These are phyloP conservation scores for Moxostoma hubbsi DNA, from an alignment of 2,797 vertebrate genomes.

Conservation along the genomic window DNA sequence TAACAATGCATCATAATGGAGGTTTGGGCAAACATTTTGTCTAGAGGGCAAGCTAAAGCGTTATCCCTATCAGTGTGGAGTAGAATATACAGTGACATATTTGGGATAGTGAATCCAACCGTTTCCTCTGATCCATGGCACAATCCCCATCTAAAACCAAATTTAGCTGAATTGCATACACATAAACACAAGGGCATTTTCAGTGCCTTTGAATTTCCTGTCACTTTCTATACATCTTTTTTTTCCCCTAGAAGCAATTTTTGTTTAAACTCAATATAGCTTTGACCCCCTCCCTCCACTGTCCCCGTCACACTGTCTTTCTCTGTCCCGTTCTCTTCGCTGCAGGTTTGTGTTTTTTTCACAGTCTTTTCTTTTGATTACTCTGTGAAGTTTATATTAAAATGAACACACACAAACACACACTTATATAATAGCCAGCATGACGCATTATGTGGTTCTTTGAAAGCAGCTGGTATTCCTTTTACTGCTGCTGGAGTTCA, in stretches of 20 bases:
- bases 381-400: neutral
- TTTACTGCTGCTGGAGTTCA: neutral
- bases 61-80: neutral
- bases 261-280: slow-evolving; percentile 35
- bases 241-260: slow-evolving; percentile 15
- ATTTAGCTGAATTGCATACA: slow-evolving; percentile 5
- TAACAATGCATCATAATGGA: no score
- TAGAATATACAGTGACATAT: neutral
- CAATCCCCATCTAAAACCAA: neutral
- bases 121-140: neutral
- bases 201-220: slow-evolving; percentile 12
- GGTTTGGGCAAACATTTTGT: neutral
- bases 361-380: neutral
- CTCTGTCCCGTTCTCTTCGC: no score
- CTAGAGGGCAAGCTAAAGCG: neutral
- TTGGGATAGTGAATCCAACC: neutral
- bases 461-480: neutral
- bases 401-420: neutral
- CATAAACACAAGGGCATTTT: neutral
- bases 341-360: no score
- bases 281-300: no score
- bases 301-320: no score
- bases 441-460: neutral
- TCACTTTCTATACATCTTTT: neutral
- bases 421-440: neutral